These are phyloP conservation scores for Oceanodroma tethys DNA, from an alignment of 2,113 vertebrate species.

Conservation along the genomic window DNA sequence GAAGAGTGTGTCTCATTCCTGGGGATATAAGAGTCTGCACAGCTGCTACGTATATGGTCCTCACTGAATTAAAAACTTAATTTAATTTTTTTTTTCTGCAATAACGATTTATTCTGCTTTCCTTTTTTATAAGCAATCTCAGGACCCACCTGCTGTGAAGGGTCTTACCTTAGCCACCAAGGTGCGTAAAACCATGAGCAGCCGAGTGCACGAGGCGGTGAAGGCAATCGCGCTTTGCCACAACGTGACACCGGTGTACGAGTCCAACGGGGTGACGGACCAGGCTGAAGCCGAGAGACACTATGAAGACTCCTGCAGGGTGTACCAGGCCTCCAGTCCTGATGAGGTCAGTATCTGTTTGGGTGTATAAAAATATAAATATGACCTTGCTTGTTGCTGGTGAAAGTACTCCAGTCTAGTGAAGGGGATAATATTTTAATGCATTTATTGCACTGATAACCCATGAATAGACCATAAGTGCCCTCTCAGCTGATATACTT, in stretches of 20 bases:
- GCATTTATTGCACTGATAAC: neutral
- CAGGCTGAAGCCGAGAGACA: slow-evolving; percentile 95
- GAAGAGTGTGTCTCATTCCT: fast-evolving
- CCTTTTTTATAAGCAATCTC: slow-evolving; percentile 73
- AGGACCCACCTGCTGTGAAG: slow-evolving; percentile 85
- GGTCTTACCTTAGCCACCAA: slow-evolving; percentile 84
- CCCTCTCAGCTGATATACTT: neutral
- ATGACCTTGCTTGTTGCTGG: neutral
- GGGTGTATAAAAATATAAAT: fast-evolving
- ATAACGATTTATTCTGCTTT: neutral
- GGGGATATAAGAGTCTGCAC: fast-evolving
- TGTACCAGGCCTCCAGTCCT: slow-evolving; percentile 95
- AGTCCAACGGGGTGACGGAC: slow-evolving; percentile 91
- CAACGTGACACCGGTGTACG: slow-evolving; percentile 94
- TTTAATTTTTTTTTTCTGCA: neutral
- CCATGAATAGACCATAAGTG: fast-evolving
- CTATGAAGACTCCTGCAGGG: slow-evolving; percentile 93
- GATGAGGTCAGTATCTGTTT: slow-evolving; percentile 83
- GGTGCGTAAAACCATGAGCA: slow-evolving; percentile 95
- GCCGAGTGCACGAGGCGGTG: slow-evolving; percentile 92
- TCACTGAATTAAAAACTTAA: neutral
- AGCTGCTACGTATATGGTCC: neutral
- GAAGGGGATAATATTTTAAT: neutral
- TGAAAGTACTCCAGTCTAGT: neutral
- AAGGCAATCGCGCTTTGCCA: slow-evolving; percentile 95